Percentiles rank a stretch among this genome's conserved stretches.
These are phyloP conservation scores for Burhinus bistriatus DNA, from an alignment of 2,113 vertebrate genomes.

Conservation along the genomic window DNA sequence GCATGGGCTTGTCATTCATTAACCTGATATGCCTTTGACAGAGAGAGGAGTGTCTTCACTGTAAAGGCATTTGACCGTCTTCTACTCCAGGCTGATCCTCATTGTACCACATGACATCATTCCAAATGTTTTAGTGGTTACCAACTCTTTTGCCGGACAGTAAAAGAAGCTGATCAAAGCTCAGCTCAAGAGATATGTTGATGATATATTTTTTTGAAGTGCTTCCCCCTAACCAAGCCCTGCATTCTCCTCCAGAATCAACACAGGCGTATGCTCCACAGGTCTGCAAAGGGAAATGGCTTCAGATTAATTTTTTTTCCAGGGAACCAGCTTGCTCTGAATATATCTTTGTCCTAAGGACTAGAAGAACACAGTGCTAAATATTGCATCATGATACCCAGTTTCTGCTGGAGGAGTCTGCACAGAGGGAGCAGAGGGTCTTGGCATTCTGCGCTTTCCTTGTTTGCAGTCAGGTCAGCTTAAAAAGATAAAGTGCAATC, in stretches of 20 bases:
- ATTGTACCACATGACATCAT: constrained; percentile 6
- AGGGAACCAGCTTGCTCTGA: not conserved
- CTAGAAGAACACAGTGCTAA: not conserved
- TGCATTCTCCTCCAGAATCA: not conserved
- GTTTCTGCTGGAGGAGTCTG: not conserved
- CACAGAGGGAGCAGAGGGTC: not conserved
- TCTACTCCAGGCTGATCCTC: not conserved
- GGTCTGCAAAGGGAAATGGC: not conserved
- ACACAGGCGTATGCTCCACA: not conserved
- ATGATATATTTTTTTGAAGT: not conserved
- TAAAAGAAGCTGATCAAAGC: constrained; percentile 45
- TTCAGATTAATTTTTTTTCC: not conserved
- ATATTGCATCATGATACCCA: not conserved
- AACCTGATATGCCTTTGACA: not conserved
- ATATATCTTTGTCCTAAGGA: not conserved
- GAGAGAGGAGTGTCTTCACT: constrained; percentile 4
- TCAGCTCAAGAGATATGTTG: not conserved
- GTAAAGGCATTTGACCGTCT: constrained; percentile 21
- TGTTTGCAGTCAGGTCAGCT: constrained; percentile 33
- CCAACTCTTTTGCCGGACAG: not conserved
- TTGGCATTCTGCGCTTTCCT: constrained; percentile 43
- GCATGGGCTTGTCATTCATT: not conserved
- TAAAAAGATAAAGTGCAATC: constrained; percentile 58
- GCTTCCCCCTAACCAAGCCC: not conserved
- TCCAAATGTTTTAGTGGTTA: constrained; percentile 38